These are phyloP conservation scores for Zophobas morio DNA, from an alignment of 1,140 invertebrate genomes.

Conservation along the genomic window DNA sequence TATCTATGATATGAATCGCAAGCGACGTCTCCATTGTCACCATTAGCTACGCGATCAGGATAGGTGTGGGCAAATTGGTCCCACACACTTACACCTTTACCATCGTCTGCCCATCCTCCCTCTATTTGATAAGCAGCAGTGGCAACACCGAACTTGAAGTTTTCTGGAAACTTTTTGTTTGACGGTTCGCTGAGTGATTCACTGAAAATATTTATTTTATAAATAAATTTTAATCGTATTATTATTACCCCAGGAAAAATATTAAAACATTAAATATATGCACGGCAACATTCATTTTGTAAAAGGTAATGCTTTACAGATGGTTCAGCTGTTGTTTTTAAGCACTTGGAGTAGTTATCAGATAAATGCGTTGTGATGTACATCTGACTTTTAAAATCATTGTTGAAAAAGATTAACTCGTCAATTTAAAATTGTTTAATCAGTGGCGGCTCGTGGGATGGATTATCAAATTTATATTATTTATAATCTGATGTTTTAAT, in stretches of 20 bases:
- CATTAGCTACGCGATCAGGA: conserved; percentile 70
- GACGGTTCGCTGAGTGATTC: neutral
- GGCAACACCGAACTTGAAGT: conserved; percentile 64
- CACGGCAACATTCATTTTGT: no score
- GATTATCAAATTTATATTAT: no score
- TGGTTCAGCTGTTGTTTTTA: no score
- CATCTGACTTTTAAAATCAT: no score
- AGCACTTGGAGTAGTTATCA: no score
- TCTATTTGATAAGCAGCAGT: conserved; percentile 67
- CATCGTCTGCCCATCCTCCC: conserved; percentile 66
- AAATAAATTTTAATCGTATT: no score
- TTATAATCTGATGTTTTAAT: no score
- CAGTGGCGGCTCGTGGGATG: conserved; percentile 64
- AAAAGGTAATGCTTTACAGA: no score
- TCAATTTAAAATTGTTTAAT: conserved; percentile 75
- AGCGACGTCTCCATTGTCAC: conserved; percentile 71
- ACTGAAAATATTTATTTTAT: neutral
- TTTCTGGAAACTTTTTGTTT: conserved; percentile 69
- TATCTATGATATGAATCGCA: conserved; percentile 74
- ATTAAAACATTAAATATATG: no score
- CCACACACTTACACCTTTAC: conserved; percentile 70
- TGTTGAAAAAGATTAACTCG: conserved; percentile 39
- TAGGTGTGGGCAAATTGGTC: conserved; percentile 72
- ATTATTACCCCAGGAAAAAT: no score
- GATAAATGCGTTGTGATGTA: no score